Base-by-base conservation (phyloP, 2,113 vertebrate genomes). In the Pongo pygmaeus region DNA sequence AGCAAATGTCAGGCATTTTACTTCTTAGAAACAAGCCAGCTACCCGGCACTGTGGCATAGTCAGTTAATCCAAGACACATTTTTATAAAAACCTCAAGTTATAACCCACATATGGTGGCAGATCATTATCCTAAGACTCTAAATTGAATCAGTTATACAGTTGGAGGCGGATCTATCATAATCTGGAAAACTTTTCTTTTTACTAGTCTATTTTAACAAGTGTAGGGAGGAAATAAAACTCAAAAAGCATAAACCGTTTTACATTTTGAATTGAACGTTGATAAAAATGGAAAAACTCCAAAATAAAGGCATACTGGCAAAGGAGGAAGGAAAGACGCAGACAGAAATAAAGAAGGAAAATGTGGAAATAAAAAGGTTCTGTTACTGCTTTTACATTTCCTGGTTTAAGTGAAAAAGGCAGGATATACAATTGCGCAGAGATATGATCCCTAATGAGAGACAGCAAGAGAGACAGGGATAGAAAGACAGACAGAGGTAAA, bases 111-210 rank as follows among this genome's bases (percentile, higher is more conserved):
- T 98, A 98, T 99, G 98, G 98, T 91, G 97, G 96, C 98, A 96
- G 97, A 98, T 98, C 97, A 98, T 98, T 98, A 98, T 98, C 97
- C 98, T 96, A 98, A 98, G 98, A 98, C 98, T 97, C 98, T 98
- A 98, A 98, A 98, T 98, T 94, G 98, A 98, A 98, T 92, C 97
- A 97, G 98, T 98, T 97, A 98, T 85, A 87, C 89, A 98, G 95
- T 98, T 98, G 98, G 98, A 99, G 98, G 98, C 97, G 95, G 95
- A 98, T 98, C 98, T 98, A 57, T 98, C 95, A 85, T 98, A 96
- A 97, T 98, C 96, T 97, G 97, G 95, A 93, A 98, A 93, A 23
- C 69, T 98, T 98, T 98, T 98, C 94, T 98, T 83, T 94, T 97
- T 84, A 97, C 87, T 96, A 83, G 90, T 98, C 90, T 86, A 96